Percentiles rank a stretch among this genome's conserved stretches.
phyloP scores from a whole-genome alignment of 1,140 invertebrate species.

The Tenebrio molitor region DNA sequence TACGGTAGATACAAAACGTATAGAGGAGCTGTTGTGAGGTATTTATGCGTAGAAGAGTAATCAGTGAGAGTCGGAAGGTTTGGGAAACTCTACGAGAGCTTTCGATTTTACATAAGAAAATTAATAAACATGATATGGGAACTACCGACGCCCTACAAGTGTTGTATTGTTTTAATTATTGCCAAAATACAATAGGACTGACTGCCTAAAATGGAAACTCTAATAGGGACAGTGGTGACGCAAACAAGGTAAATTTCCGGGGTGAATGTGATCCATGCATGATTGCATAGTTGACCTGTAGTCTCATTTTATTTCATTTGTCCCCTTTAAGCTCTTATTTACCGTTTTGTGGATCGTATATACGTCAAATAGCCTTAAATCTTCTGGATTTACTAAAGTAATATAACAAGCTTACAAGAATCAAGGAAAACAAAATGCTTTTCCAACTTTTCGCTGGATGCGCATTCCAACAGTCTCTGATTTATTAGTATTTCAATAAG shows the following conservation, averaged over 20 bases:
- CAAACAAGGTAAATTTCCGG: conserved; percentile 11
- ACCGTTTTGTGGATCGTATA: conserved; percentile 43
- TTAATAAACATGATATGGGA: no score
- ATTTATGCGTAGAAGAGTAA: no score
- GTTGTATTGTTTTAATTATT: conserved; percentile 1
- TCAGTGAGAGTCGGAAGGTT: no score
- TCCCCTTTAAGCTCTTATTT: conserved; percentile 34
- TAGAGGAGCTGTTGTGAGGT: no score
- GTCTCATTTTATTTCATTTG: conserved; percentile 38
- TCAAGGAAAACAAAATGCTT: conserved; percentile 42
- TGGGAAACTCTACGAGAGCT: no score
- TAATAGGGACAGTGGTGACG: background rate
- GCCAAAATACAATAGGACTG: background rate
- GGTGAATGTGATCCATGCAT: conserved; percentile 20
- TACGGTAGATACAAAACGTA: no score
- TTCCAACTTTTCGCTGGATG: conserved; percentile 35
- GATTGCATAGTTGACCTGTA: conserved; percentile 36
- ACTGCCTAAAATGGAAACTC: background rate
- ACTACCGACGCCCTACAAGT: background rate
- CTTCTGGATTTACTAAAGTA: conserved; percentile 42
- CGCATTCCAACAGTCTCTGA: conserved; percentile 19
- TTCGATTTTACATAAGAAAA: no score
- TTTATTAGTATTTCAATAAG: conserved; percentile 35
- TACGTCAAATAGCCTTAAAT: conserved; percentile 40
- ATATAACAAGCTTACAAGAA: conserved; percentile 47